phyloP scores from a whole-genome alignment of 2,113 vertebrate genomes.

The Taurulus bubalis region DNA sequence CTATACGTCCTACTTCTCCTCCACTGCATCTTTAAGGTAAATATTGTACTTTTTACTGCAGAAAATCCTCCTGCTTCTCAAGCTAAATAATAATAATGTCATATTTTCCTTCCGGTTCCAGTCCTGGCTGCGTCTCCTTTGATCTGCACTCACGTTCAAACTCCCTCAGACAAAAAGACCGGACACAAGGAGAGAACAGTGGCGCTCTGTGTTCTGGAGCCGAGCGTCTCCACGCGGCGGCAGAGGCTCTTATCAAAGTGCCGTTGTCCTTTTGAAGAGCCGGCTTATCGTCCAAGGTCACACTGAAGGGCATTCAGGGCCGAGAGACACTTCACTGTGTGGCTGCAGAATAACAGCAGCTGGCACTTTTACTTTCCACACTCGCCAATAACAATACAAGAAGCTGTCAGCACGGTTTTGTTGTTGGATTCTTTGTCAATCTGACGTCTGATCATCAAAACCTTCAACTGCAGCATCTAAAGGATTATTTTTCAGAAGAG shows the following conservation, averaged over 20 bases:
- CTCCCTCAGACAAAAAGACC: conserved; percentile 23
- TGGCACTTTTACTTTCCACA: neutral
- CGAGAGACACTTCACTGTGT: conserved; percentile 18
- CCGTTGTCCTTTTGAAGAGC: conserved; percentile 52
- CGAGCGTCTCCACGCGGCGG: conserved; percentile 23
- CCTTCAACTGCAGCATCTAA: neutral
- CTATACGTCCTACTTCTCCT: too few species aligned
- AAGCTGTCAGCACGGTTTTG: too few species aligned
- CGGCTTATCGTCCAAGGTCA: conserved; percentile 31
- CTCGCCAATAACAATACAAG: neutral
- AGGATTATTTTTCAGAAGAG: neutral
- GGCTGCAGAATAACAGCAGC: conserved; percentile 1
- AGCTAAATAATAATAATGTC: too few species aligned
- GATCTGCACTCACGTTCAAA: neutral
- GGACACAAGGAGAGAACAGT: conserved; percentile 41
- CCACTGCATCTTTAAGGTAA: too few species aligned
- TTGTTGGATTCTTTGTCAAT: neutral
- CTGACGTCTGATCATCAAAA: neutral
- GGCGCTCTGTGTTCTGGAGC: conserved; percentile 23
- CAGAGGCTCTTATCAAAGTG: conserved; percentile 50
- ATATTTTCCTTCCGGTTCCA: neutral
- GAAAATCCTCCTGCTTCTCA: too few species aligned
- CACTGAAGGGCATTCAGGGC: conserved; percentile 25
- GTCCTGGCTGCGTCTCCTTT: neutral
- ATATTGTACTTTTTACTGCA: too few species aligned